Conservation (phyloP, 2,797 vertebrate species). For the Brachymystax lenok region DNA sequence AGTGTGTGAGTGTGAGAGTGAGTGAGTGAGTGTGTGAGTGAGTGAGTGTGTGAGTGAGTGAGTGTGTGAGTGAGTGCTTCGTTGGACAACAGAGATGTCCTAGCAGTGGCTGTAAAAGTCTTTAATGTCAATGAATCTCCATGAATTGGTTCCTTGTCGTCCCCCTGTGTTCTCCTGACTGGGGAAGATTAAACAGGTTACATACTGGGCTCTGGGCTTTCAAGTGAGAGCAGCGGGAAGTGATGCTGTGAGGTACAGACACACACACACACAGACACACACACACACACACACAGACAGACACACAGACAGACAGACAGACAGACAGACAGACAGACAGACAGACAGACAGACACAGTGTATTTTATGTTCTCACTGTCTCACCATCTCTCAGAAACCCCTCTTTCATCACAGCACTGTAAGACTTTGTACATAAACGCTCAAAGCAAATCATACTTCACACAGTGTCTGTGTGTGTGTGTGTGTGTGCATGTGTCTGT, state of each 20-base stretch:
- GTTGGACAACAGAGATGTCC: conserved; percentile 21
- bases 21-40: neutral
- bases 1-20: neutral
- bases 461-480: conserved; percentile 20
- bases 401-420: conserved; percentile 87
- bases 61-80: neutral
- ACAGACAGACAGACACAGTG: conserved; percentile 25
- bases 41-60: neutral
- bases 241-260: conserved; percentile 67
- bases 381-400: conserved; percentile 83
- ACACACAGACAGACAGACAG: neutral
- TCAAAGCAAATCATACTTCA: conserved; percentile 99
- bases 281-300: conserved; percentile 23
- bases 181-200: conserved; percentile 76
- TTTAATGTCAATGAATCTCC: conserved; percentile 70
- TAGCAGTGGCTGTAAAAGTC: conserved; percentile 42
- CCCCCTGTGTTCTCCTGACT: conserved; percentile 63
- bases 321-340: neutral
- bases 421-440: conserved; percentile 98
- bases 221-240: conserved; percentile 72
- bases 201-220: conserved; percentile 71
- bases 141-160: conserved; percentile 67
- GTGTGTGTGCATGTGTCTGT: conserved; percentile 27
- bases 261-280: conserved; percentile 17
- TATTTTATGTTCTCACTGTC: conserved; percentile 61